A percentile compares a stretch with the other conserved stretches of the same genome.
Conservation (phyloP, 1,140 invertebrate species). For the Dinoponera quadriceps region DNA sequence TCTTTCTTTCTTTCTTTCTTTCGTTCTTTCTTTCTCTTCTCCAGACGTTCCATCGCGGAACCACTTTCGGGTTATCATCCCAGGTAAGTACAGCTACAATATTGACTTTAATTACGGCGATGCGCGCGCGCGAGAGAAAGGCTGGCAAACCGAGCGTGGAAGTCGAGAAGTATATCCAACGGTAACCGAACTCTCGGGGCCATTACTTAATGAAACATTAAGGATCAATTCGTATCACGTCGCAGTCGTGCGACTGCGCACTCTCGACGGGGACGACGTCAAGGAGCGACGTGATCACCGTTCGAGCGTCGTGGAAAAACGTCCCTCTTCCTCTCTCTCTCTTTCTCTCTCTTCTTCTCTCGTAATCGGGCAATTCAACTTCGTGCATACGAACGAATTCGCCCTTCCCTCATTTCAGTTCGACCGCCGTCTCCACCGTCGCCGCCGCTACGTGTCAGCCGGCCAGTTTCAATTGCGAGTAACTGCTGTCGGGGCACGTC, state of each 20-base stretch:
- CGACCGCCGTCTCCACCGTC: too few species aligned
- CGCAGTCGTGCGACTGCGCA: background rate
- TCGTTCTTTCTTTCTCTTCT: background rate
- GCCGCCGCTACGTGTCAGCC: background rate
- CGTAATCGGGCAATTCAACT: slow-evolving; percentile 5
- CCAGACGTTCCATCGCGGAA: background rate
- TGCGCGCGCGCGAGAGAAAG: slow-evolving; percentile 13
- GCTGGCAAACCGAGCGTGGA: slow-evolving; percentile 23
- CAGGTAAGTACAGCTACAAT: slow-evolving; percentile 62
- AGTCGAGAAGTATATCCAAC: slow-evolving; percentile 34
- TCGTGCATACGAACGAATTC: background rate
- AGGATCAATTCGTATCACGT: slow-evolving; percentile 20
- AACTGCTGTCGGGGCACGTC: slow-evolving; percentile 23
- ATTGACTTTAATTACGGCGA: slow-evolving; percentile 53
- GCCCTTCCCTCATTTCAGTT: background rate
- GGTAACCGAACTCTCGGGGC: slow-evolving; percentile 24
- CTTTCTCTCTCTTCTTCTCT: too few species aligned
- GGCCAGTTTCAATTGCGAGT: slow-evolving; percentile 36
- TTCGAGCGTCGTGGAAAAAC: too few species aligned
- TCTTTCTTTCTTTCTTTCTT: too few species aligned
- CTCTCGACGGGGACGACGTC: too few species aligned
- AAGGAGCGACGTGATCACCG: too few species aligned
- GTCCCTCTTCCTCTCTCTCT: too few species aligned
- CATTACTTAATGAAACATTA: slow-evolving; percentile 66
- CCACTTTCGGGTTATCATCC: background rate